Base-by-base conservation (phyloP, 1,140 invertebrate species). In the Onthophagus taurus region DNA sequence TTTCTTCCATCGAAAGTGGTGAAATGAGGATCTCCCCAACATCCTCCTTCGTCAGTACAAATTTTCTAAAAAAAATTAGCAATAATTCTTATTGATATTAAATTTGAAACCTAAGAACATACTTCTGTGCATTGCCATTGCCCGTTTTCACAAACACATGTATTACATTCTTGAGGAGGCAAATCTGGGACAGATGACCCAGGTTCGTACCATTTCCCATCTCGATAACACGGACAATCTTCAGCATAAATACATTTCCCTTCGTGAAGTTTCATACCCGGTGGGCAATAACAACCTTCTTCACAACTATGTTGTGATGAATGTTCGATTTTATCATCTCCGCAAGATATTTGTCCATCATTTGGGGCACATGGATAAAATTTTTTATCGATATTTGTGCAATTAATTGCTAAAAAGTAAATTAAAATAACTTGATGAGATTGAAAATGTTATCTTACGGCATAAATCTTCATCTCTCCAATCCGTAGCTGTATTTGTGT, bases 271-370 rank as follows among this genome's bases (percentile, higher is more conserved):
- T 86, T 71, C 0, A 76, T 77, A 0, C 81, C 83, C 9, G 70
- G 60, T 0, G 85, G 85, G 65, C 89, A 93, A 64, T 83, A 88
- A 58, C 89, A 93, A 4, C 89, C 88, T 57, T 90, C 86, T 20
- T 82, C 77, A 55, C 89, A 92, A 11, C n/a, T n/a, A n/a, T 63
- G 49, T 21, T 65, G 62, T 11, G 57, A 52, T 3, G 47, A 19
- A 4, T 51, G 44, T 3, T 56, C 44, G 0, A 57, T 46, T 63
- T 16, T 62, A 2, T 65, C 55, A 47, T 45, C 65, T 24, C 18
- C 77, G 13, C n/a, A n/a, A n/a, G n/a, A n/a, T n/a, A n/a, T n/a
- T n/a, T n/a, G n/a, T n/a, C n/a, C n/a, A n/a, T n/a, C n/a, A n/a
- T 61, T 63, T 41, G 70, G 65, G 0, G 75, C 77, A 0, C 78